Evolutionary conservation across 2,113 vertebrate genomes (phyloP), one percentile per base, ranked within the genome.

Genomic region (Amazona vittata): DNA sequence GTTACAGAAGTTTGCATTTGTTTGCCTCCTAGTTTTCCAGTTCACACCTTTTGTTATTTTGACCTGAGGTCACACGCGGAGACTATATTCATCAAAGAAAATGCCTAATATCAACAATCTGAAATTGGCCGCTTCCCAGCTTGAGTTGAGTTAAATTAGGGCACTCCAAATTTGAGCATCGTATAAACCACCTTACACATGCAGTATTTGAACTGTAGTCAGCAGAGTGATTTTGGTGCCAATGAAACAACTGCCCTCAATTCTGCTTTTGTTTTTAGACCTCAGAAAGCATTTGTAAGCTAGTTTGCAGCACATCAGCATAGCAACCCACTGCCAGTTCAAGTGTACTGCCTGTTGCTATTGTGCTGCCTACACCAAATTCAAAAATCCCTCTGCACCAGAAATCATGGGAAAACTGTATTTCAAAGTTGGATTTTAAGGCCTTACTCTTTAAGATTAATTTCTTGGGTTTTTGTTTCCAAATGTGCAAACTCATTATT

Each of bases 241-340:
- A 79, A 2, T 49, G 67, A 65, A 83, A 87, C 18, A 79, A 25
- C 4, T 0, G 3, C 4, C 8, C 31, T 52, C 52, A 35, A n/a
- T 70, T 60, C 11, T 28, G 43, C 29, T 93, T 88, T 90, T 75
- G 70, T 63, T 75, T 91, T 90, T 73, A 80, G 79, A 69, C 11
- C 12, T 65, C 64, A 64, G 65, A 76, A 84, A 89, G 50, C 31
- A 88, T 55, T 41, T 82, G 65, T 70, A 91, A 62, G n/a, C 39
- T 68, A 33, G 17, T 89, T 50, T 81, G 55, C 60, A 84, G 80
- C 83, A 75, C 47, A 60, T 87, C 69, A 68, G 74, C 84, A 76
- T 6, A 69, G 57, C 74, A 85, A 83, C 28, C 22, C 77, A 39
- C 12, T 84, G 71, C 52, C 63, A 57, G 18, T 73, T 84, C 41